Evolutionary conservation across 2,797 vertebrate species (phyloP).

Genomic region (Vireo griseus): DNA sequence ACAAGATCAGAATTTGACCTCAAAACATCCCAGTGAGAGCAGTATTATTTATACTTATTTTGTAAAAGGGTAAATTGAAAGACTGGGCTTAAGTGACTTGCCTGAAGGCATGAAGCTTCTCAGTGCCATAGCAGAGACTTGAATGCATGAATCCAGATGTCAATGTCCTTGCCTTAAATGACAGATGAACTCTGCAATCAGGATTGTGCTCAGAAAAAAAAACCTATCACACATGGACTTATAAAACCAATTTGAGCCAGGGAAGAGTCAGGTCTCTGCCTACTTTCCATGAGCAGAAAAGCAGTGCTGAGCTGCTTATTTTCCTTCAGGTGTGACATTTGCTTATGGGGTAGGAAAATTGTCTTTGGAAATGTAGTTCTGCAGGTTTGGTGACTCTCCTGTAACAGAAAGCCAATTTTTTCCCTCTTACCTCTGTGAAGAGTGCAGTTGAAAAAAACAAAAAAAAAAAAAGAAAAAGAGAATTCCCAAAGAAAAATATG

Average conservation of each 20-base stretch:
- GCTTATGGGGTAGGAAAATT: not conserved
- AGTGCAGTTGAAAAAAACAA: not conserved
- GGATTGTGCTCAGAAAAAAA: not conserved
- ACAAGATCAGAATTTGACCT: constrained; percentile 20
- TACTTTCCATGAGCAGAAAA: not conserved
- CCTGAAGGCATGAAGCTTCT: constrained; percentile 23
- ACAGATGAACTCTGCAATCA: not conserved
- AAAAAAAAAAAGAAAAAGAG: not conserved
- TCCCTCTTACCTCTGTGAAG: not conserved
- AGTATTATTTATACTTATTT: constrained; percentile 34
- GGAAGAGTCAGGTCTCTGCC: not conserved
- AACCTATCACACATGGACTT: not conserved
- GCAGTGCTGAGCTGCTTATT: not conserved
- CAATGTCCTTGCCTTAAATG: not conserved
- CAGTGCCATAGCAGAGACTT: not conserved
- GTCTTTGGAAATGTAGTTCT: not conserved
- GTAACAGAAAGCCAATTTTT: not conserved
- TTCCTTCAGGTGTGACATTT: not conserved
- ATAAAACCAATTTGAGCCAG: not conserved
- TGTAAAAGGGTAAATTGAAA: constrained; percentile 25
- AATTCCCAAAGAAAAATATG: not conserved
- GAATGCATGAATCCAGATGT: not conserved
- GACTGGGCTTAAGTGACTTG: not conserved
- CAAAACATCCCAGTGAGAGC: not conserved
- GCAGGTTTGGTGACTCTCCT: not conserved